Evolutionary conservation across 1,140 invertebrate genomes (phyloP).

Genomic region (Kradibia gibbosae): DNA sequence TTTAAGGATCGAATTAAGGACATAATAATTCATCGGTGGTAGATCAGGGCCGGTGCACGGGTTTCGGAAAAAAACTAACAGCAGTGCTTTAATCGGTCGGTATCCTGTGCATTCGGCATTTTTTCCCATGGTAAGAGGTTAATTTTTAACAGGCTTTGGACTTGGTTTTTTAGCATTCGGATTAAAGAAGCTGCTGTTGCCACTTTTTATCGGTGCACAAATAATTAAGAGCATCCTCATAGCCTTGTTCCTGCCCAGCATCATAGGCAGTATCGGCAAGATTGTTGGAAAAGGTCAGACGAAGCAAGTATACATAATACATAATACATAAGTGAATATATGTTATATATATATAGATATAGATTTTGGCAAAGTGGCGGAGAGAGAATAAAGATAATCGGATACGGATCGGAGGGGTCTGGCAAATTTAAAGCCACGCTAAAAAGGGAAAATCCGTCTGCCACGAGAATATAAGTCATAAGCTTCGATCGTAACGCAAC

Average conservation of each 20-base stretch:
- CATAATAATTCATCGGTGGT: too few species aligned
- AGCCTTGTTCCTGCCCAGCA: conserved; percentile 85
- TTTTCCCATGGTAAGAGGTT: conserved; percentile 75
- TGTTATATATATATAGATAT: neutral
- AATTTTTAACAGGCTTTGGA: conserved; percentile 80
- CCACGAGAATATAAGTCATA: too few species aligned
- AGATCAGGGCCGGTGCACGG: too few species aligned
- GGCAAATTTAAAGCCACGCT: too few species aligned
- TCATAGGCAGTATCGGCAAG: conserved; percentile 85
- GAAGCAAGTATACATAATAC: neutral
- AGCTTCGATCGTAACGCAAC: too few species aligned
- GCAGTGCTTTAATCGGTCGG: conserved; percentile 68
- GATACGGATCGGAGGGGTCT: too few species aligned
- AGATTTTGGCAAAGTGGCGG: too few species aligned
- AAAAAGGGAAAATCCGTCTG: too few species aligned
- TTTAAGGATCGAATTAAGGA: too few species aligned
- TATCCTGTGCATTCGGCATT: conserved; percentile 72
- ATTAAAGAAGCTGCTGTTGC: conserved; percentile 85
- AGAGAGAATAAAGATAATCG: too few species aligned
- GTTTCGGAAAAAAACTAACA: conserved; percentile 65
- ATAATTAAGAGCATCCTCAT: conserved; percentile 85
- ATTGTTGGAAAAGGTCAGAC: conserved; percentile 83
- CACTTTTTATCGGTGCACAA: conserved; percentile 83
- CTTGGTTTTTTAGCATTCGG: conserved; percentile 83
- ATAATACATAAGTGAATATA: neutral